Evolutionary conservation across 2,888 invertebrate genomes (phyloP), one percentile per base, ranked within the genome.

Genomic region (Melikaiella ostensackeni): DNA sequence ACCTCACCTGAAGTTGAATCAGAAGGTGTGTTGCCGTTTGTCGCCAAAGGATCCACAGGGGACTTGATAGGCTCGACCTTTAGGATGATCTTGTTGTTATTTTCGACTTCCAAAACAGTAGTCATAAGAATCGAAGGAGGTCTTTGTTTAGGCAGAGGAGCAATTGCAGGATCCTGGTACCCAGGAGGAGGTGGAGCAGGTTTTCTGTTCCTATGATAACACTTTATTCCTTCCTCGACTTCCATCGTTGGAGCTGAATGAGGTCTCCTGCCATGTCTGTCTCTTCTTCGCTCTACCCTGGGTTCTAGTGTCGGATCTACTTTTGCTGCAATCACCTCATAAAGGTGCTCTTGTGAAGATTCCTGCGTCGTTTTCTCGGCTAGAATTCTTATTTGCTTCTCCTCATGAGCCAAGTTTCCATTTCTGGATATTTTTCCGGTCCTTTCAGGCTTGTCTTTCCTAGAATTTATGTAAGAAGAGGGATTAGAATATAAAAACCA

Each of bases 1-100:
- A 7, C 33, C 38, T 42, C 16, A 59, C 61, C 61, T 35, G 16
- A n/a, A 33, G 24, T 74, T 11, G 70, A 50, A 9, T 50, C 83
- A n/a, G 80, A 82, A n/a, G 84, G 81, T 24, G 86, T 82, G 11
- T 81, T 82, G 57, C 86, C 85, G 66, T 84, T 86, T n/a, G 86
- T 84, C 16, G 84, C 63, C 7, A 82, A 62, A 7, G 76, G 70
- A 30, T 81, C 80, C 66, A 75, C 76, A 1, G 77, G 79, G 59
- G 81, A 78, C 66, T 78, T 79, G 13, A 78, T 78, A 7, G 79
- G 21, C 61, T 81, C 81, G 62, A 83, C 24, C n/a, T 83, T 83
- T 62, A 83, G 77, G 42, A 81, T 81, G 30, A 83, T 78, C 74
- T 83, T 81, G 64, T 81, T 83, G 50, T 83, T 83, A 27, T 83